Base-by-base conservation (phyloP, 2,113 vertebrate species). In the Pampusana beccarii region DNA sequence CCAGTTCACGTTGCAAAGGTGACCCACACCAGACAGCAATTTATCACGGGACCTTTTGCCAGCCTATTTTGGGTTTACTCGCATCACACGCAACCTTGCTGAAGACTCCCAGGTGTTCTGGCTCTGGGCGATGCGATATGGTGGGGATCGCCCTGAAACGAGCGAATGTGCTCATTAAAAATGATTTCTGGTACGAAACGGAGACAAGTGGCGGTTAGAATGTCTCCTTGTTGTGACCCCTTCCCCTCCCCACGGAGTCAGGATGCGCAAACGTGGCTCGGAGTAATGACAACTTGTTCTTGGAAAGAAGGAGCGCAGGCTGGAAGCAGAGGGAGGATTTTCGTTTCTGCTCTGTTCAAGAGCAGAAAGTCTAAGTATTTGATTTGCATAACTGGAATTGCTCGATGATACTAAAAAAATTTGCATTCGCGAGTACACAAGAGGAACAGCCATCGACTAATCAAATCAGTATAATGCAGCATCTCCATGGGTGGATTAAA, bases 141-240 rank as follows among this genome's bases (percentile, higher is more conserved):
- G 62, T 20, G 73, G 95, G 92, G 96, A 89, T 44, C 96, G 95
- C 96, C 95, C 94, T 71, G 70, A 48, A 96, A 97, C 5, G 9
- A 97, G 91, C 28, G 86, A 95, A 93, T 10, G 10, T 50, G 77
- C 97, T 98, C 98, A 97, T 98, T 98, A 98, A 97, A 98, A 97
- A 92, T 66, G 25, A 86, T 95, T 97, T 96, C 96, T 95, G 74
- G 79, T 96, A 86, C 8, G 36, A 96, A 95, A 84, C 2, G 3
- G 89, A 93, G 95, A 90, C 16, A 36, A 95, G 92, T 34, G 57
- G 92, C 53, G 80, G 91, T 82, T 93, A 70, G 66, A 77, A 16
- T 23, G 20, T 77, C 96, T 97, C 95, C 93, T 97, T 89, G 62
- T 75, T 80, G 60, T 96, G 95, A 97, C 97, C 97, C 97, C 83